These are phyloP conservation scores for Chelonoidis abingdonii DNA, from an alignment of 2,113 vertebrate species.

Conservation along the genomic window DNA sequence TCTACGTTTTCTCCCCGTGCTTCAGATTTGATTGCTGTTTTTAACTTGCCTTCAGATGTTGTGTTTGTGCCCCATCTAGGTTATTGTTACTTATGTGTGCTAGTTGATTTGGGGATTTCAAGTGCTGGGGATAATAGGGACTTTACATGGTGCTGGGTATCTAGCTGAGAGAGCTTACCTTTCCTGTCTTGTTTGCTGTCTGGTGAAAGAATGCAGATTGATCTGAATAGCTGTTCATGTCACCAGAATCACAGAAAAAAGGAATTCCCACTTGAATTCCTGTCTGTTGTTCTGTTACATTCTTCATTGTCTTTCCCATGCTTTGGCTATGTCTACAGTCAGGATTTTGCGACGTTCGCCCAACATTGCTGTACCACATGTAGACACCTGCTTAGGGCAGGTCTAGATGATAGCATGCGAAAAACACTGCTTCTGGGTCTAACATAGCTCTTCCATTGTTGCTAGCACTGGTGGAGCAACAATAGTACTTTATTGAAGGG, in stretches of 20 bases:
- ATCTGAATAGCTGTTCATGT: neutral
- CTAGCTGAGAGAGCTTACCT: neutral
- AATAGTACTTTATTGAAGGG: neutral
- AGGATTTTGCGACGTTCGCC: neutral
- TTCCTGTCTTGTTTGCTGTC: neutral
- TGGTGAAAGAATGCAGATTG: neutral
- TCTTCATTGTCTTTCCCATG: neutral
- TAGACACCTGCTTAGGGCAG: neutral
- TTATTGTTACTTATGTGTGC: rapidly evolving
- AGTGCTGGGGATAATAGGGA: neutral
- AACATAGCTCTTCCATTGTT: neutral
- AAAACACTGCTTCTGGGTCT: neutral
- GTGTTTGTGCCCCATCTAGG: neutral
- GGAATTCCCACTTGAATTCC: neutral
- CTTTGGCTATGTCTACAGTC: neutral
- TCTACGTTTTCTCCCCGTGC: neutral
- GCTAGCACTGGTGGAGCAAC: neutral
- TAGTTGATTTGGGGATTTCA: neutral
- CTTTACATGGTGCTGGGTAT: neutral
- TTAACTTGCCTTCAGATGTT: neutral
- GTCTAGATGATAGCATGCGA: neutral
- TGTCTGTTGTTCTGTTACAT: neutral
- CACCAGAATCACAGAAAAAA: neutral
- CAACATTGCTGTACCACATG: neutral
- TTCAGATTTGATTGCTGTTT: neutral